Evolutionary conservation across 2,113 vertebrate species (phyloP), one percentile per base, ranked within the genome.

Genomic region (Lynx canadensis): DNA sequence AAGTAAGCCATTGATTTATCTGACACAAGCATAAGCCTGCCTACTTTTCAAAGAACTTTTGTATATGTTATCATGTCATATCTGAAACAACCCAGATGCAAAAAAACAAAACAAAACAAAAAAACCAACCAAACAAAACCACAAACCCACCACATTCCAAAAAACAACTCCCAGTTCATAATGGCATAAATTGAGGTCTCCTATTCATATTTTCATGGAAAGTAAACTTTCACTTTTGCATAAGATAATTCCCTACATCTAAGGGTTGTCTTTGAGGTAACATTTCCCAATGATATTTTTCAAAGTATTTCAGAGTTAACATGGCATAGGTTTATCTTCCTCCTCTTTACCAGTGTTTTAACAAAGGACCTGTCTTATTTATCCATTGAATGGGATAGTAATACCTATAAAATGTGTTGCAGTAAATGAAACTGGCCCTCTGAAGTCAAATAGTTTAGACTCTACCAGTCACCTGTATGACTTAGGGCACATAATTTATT

Each of bases 91-190:
- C 7, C 3, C 4, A 55, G 6, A 80, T 38, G 45, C 2, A 52
- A 79, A n/a, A 31, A 38, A 52, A 31, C 3, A 66, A 65, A 65
- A 23, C 7, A 60, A 9, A 21, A 60, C 21, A 21, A 60, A 21
- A 60, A 21, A 8, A 23, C 1, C 45, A 9, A 9, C 8, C 45
- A n/a, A 36, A 68, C 2, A 0, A 8, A 38, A n/a, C 12, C 21
- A 45, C 73, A 48, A 65, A 65, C 1, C 27, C 63, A 63, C 27
- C 48, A 14, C 23, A 57, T 84, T 92, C 16, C 71, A 25, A 66
- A 94, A 94, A 94, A 33, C 1, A 68, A 19, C 5, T 89, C 81
- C 10, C 14, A 86, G 7, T 31, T 81, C 21, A 48, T 31, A 81
- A 60, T 63, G 11, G 0, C 1, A 33, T 41, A 23, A 52, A 73